Evolutionary conservation across 2,113 vertebrate species (phyloP).

Genomic region (Paedocypris sp.): DNA sequence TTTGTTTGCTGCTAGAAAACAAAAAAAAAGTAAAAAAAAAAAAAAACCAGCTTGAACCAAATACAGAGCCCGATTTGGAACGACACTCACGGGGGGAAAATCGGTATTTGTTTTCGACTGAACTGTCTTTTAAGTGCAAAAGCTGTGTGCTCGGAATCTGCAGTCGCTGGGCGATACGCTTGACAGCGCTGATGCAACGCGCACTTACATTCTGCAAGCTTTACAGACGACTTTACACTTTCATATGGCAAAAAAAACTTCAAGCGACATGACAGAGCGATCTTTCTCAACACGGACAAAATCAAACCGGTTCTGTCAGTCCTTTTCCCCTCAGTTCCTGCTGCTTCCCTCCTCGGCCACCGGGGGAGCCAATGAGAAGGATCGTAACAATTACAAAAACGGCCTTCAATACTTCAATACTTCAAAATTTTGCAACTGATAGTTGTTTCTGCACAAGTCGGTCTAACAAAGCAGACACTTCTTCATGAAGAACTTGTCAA

Average conservation of each 20-base stretch:
- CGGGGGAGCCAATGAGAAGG: no score
- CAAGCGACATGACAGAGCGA: background rate
- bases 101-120: background rate
- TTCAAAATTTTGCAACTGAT: background rate
- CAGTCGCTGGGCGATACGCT: background rate
- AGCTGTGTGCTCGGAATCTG: no score
- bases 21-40: no score
- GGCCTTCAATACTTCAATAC: background rate
- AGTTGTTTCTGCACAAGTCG: constrained; percentile 1
- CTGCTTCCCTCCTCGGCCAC: no score
- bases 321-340: no score
- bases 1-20: no score
- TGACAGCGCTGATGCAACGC: constrained; percentile 7
- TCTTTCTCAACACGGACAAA: constrained; percentile 12
- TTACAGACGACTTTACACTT: background rate
- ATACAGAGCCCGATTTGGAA: no score
- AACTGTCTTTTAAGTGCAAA: background rate
- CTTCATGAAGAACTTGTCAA: constrained; percentile 7
- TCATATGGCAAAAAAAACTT: background rate
- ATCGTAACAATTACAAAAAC: no score
- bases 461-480: constrained; percentile 5
- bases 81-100: no score
- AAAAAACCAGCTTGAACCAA: no score
- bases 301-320: constrained; percentile 8
- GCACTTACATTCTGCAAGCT: background rate